Conservation (phyloP, 2,113 vertebrate genomes). For the Machaerirhynchus nigripectus region DNA sequence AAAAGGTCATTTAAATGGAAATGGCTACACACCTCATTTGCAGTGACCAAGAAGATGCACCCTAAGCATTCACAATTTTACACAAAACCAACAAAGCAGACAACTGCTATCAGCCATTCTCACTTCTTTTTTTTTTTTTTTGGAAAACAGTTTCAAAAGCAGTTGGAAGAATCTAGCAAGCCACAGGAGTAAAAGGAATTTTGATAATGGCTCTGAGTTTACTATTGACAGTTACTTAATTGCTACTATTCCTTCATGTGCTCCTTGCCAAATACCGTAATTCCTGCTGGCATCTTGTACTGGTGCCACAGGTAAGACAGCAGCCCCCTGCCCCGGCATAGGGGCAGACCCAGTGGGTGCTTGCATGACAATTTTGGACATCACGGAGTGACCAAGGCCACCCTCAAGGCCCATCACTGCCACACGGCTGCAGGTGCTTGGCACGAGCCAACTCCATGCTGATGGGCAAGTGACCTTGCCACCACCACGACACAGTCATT, state of each 20-base stretch:
- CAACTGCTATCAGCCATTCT: neutral
- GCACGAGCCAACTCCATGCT: fast-evolving
- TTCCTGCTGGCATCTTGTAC: neutral
- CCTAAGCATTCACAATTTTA: neutral
- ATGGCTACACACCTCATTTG: neutral
- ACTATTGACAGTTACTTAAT: neutral
- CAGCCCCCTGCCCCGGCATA: fast-evolving
- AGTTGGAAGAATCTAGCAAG: neutral
- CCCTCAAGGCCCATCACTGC: neutral
- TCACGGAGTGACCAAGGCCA: neutral
- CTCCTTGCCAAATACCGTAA: neutral
- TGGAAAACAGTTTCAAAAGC: neutral
- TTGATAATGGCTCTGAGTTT: neutral
- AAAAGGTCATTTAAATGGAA: neutral
- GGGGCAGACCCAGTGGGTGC: fast-evolving
- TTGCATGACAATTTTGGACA: fast-evolving
- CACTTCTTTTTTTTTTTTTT: neutral
- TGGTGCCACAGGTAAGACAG: neutral
- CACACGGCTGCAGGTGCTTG: neutral
- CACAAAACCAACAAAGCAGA: neutral
- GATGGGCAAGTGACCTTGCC: neutral
- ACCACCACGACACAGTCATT: neutral
- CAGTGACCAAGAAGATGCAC: neutral
- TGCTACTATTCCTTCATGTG: neutral
- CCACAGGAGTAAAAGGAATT: neutral